Percentiles rank a stretch among this genome's conserved stretches.
phyloP scores from a whole-genome alignment of 1,140 invertebrate genomes.

The Zaprionus ornatus region DNA sequence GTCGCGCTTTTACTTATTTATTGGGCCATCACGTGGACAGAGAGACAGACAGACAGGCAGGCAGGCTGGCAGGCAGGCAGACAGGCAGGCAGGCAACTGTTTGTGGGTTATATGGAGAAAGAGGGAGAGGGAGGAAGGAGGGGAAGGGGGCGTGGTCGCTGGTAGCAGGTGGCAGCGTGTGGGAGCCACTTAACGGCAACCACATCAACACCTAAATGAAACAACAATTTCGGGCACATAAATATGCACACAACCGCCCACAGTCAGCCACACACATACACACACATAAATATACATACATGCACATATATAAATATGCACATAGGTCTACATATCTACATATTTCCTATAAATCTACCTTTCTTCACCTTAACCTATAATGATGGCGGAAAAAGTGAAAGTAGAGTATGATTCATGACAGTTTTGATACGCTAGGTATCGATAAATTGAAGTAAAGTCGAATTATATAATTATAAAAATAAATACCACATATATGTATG shows the following conservation, averaged over 20 bases:
- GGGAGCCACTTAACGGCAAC: conserved; percentile 50
- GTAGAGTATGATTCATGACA: conserved; percentile 30
- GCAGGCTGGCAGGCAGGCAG: neutral
- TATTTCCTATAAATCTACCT: neutral
- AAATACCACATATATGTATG: too few species aligned
- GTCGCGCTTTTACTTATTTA: conserved; percentile 49
- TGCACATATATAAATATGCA: neutral
- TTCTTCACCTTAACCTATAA: neutral
- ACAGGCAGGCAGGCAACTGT: neutral
- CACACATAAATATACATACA: neutral
- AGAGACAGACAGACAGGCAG: conserved; percentile 6
- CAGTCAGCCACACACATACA: neutral
- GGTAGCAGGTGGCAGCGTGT: conserved; percentile 38
- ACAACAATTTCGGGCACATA: conserved; percentile 25
- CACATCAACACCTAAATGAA: conserved; percentile 39
- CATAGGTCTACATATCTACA: neutral
- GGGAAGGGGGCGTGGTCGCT: neutral
- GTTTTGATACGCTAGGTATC: conserved; percentile 17
- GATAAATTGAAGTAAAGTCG: neutral
- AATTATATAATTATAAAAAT: neutral
- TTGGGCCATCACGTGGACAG: conserved; percentile 42
- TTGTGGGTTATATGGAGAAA: neutral
- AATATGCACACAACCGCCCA: neutral
- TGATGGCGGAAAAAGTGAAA: conserved; percentile 8
- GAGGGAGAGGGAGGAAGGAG: neutral